Evolutionary conservation across 2,797 vertebrate species (phyloP).

Genomic region (Chaetophractus vellerosus): DNA sequence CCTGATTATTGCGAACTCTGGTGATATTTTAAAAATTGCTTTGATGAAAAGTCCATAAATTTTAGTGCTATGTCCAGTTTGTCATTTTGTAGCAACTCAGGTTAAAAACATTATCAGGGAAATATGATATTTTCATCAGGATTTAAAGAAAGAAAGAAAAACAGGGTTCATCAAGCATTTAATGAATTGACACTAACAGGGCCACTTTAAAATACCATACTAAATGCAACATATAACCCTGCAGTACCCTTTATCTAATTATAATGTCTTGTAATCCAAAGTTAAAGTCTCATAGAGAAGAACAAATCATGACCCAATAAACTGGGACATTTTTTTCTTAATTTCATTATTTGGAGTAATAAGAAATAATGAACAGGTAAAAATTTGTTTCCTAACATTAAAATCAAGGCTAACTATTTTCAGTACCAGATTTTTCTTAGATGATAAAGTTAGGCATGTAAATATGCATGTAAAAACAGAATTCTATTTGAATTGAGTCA

Average conservation of each 20-base stretch:
- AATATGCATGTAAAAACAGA: constrained; percentile 8
- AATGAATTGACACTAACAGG: background rate
- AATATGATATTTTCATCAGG: constrained; percentile 43
- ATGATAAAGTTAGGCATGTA: constrained; percentile 20
- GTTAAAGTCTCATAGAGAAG: background rate
- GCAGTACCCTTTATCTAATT: background rate
- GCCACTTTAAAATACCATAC: background rate
- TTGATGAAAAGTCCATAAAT: constrained; percentile 36
- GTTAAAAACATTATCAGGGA: constrained; percentile 8
- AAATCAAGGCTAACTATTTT: constrained; percentile 49
- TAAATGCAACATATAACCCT: background rate
- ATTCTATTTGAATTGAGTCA: background rate
- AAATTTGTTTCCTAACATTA: constrained; percentile 26
- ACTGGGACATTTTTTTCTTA: background rate
- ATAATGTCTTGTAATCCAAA: background rate
- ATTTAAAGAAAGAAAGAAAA: constrained; percentile 62
- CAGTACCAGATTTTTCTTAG: background rate
- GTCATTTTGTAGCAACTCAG: background rate
- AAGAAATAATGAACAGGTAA: background rate
- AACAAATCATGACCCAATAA: background rate
- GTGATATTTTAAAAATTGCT: constrained; percentile 29
- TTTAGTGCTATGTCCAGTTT: background rate
- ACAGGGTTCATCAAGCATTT: background rate
- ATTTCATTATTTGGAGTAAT: background rate
- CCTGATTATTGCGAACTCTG: background rate